Evolutionary conservation across 2,113 vertebrate species (phyloP), one percentile per base, ranked within the genome.

Genomic region (Chinchilla lanigera): DNA sequence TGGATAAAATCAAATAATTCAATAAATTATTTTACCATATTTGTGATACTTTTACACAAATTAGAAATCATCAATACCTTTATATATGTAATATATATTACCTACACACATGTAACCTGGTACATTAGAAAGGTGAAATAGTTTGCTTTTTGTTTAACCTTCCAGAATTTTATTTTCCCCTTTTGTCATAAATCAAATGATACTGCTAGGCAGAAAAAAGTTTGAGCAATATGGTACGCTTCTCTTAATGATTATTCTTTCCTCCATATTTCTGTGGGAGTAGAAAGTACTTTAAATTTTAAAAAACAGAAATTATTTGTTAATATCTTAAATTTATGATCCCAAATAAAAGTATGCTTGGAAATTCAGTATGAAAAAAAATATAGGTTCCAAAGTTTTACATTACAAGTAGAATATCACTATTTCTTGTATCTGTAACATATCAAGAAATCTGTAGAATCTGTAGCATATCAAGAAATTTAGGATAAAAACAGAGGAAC

Each of bases 251-350:
- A 61, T 6, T 30, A 85, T 28, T 73, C 38, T 93, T 80, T 77
- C 47, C 30, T 77, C n/a, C 30, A 6, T 86, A 56, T 86, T 81
- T 88, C 67, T 90, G 10, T 75, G n/a, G 41, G 33, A 96, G 7
- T 87, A 95, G 58, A 71, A 5, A 90, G 61, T 38, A 83, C 6
- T 30, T 50, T 81, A 84, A 88, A 83, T 33, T 11, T 44, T 44
- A 44, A 75, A 75, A 44, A 73, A 4, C 5, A 73, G 11, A 96
- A 82, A 87, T 78, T 3, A 65, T 65, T 63, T 80, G 35, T 52
- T 81, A 73, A 65, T 73, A 90, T 67, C 7, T 54, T 94, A 75
- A 95, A 60, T 80, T 88, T 28, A 86, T 65, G 10, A 95, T 60
- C 13, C 7, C 50, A 89, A 80, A 69, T 69, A 87, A 82, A 92